phyloP scores from a whole-genome alignment of 2,113 vertebrate genomes.

The Solea solea region DNA sequence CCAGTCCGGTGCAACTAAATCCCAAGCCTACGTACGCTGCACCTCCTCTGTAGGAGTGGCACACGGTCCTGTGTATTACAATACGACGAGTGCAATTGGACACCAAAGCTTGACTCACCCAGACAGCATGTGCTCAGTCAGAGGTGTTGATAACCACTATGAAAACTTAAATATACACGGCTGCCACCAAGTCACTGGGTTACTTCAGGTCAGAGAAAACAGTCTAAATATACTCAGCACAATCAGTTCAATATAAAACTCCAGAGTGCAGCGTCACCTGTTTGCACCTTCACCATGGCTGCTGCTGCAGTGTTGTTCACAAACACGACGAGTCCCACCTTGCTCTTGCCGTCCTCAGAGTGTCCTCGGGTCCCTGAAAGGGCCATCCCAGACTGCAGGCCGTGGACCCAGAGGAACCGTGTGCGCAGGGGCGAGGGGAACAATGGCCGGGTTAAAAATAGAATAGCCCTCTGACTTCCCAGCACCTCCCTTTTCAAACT shows the following conservation, averaged over 20 bases:
- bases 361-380: conserved; percentile 23
- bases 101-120: conserved; percentile 57
- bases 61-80: conserved; percentile 59
- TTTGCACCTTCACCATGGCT: conserved; percentile 46
- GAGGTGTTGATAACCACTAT: conserved; percentile 68
- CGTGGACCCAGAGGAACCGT: conserved; percentile 40
- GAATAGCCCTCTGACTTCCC: conserved; percentile 55
- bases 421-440: conserved; percentile 45
- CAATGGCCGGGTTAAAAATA: conserved; percentile 73
- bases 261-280: conserved; percentile 25
- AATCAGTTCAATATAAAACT: conserved; percentile 8
- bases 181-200: conserved; percentile 42
- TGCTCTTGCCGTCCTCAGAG: conserved; percentile 36
- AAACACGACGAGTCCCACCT: conserved; percentile 59
- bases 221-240: neutral
- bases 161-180: conserved; percentile 67
- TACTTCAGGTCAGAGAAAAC: conserved; percentile 37
- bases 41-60: conserved; percentile 36
- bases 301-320: conserved; percentile 41
- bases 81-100: conserved; percentile 62
- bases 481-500: conserved; percentile 63
- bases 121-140: conserved; percentile 55
- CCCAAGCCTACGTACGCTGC: conserved; percentile 46
- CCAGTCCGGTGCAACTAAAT: conserved; percentile 64
- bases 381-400: conserved; percentile 33